These are phyloP conservation scores for Epinotia bilunana DNA, from an alignment of 2,888 invertebrate species.

Conservation along the genomic window DNA sequence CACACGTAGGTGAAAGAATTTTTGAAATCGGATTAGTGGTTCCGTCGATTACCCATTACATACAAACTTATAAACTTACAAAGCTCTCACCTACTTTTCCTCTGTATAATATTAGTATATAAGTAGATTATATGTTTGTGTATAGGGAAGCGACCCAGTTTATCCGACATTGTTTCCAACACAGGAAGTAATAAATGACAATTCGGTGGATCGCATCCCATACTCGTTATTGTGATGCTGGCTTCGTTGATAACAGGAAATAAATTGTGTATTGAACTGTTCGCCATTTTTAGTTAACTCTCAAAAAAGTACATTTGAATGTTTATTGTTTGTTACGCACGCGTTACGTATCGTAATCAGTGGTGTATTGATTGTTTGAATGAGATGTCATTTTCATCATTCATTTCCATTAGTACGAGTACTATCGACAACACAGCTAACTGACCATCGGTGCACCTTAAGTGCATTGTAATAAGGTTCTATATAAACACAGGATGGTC, in stretches of 20 bases:
- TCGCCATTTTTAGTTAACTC: neutral
- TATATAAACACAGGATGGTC: too few species aligned
- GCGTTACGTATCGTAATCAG: neutral
- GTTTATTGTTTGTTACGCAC: neutral
- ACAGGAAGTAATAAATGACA: slow-evolving; percentile 68
- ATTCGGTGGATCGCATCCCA: slow-evolving; percentile 53
- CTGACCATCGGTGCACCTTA: too few species aligned
- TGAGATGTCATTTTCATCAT: neutral
- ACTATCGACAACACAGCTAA: too few species aligned
- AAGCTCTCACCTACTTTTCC: too few species aligned
- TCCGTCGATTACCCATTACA: too few species aligned
- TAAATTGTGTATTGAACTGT: slow-evolving; percentile 50
- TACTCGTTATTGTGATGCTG: slow-evolving; percentile 50
- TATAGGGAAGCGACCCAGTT: slow-evolving; percentile 16
- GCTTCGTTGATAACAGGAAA: slow-evolving; percentile 45
- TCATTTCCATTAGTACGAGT: neutral
- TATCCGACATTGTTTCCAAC: slow-evolving; percentile 57
- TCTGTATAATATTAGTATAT: too few species aligned
- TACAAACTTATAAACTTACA: too few species aligned
- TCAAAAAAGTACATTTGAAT: neutral
- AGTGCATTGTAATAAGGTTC: too few species aligned
- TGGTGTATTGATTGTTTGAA: neutral
- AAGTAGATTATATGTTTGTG: slow-evolving; percentile 5
- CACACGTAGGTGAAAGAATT: too few species aligned
- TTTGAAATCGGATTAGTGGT: too few species aligned